Evolutionary conservation across 2,113 vertebrate species (phyloP), one percentile per base, ranked within the genome.

Genomic region (Benitochromis conjunctus): DNA sequence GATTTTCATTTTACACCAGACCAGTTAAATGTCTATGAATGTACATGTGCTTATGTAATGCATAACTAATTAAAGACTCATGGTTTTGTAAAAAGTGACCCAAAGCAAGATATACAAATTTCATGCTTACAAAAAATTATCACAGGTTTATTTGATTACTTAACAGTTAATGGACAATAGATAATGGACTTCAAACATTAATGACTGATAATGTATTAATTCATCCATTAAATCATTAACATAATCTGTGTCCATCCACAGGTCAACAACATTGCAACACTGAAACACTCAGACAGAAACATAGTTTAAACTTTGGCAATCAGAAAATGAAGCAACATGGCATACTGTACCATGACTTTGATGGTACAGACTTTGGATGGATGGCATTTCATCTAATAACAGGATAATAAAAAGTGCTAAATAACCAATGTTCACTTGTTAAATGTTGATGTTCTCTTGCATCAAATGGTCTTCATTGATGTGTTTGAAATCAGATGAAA

Each of bases 71-170:
- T 26, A 74, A 29, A 18, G 41, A 29, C 5, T 74, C 66, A 31
- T 10, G 0, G 19, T 5, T 18, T 9, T 9, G 19, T n/a, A 53
- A 53, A 9, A n/a, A 53, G 43, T 0, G 21, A 71, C 41, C 14
- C 21, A 29, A 71, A 71, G 41, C 41, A 48, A 48, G 1, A 71
- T 7, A 26, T 48, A 48, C 48, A 24, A 74, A 29, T 19, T 74
- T 26, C 0, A 74, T 74, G 38, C n/a, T 69, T 38, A 18, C 66
- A 74, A 10, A 26, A 24, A 4, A 48, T 48, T 18, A 26, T 48
- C 66, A 74, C 41, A 74, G 41, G 14, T 48, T 29, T 18, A 51
- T 18, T 7, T 51, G 5, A 51, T 16, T 51, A 51, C 6, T 18
- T n/a, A 53, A 19, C 7, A 53, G 7, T 8, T 53, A 53, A 53